Base-by-base conservation (phyloP, 35 echinoderm and acorn worm genomes). In the Amphiura filiformis region DNA sequence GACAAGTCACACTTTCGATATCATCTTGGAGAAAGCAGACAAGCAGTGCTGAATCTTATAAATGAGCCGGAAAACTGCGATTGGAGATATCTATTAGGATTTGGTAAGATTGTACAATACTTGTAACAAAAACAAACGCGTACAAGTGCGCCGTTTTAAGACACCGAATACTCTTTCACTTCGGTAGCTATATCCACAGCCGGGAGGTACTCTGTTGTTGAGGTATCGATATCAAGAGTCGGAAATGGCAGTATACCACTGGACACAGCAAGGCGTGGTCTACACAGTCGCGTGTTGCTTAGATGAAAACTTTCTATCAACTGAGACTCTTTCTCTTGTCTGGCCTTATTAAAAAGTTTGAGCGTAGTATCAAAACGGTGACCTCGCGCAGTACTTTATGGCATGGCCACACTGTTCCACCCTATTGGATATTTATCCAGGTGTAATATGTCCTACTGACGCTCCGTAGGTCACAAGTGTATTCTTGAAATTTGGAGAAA, bases 381-480 rank as follows among this genome's bases (percentile, higher is more conserved):
- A 70, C 61, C 61, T 70, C 61, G 61, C 28, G 61, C 28, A 70
- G 61, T n/a, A 70, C 61, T 70, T 70, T 70, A 70, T 5, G 7
- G 4, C 26, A 23, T 70, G 61, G 61, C 26, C 61, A 70, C 7
- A 70, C 61, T 70, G 61, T 70, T 26, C 17, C 7, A 70, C 61
- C 61, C 61, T 70, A 26, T 70, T 70, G 61, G 61, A 30, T 70
- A 70, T 70, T 70, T 70, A 70, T n/a, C 61, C 61, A 70, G 61
- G 61, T 70, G 61, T 70, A 70, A 70, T 15, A 13, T n/a, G 61
- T 70, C 61, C 17, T 70, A 4, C 28, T 26, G 26, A 11, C 15
- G 26, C 61, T 70, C 61, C 7, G 61, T 70, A 23, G 61, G 61
- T 70, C 61, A 70, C 2, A 15, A 15, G 61, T 70, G 61, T 30